These are phyloP conservation scores for Aurelia aurita complex sp. Pacific DNA, from an alignment of 30 jellyfish, hydroid and myxozoan genomes.

Conservation along the genomic window DNA sequence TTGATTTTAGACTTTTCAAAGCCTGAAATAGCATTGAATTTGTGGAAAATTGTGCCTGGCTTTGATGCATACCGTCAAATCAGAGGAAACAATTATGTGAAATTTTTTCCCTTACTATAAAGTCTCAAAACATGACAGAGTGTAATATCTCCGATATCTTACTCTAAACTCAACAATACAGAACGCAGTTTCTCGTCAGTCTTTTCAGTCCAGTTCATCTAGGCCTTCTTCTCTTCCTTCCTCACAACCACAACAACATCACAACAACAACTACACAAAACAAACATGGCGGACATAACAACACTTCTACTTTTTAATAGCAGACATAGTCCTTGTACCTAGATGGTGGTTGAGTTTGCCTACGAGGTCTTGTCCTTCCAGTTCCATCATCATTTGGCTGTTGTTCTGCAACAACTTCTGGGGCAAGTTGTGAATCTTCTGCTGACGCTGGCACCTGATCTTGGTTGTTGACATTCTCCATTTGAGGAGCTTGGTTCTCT, in stretches of 20 bases:
- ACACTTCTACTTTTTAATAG: neutral
- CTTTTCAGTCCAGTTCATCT: no score
- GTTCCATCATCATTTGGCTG: neutral
- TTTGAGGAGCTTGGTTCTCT: conserved; percentile 4
- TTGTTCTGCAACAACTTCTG: neutral
- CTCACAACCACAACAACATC: neutral
- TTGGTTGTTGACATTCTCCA: neutral
- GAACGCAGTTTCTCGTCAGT: no score
- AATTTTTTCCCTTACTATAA: no score
- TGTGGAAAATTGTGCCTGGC: no score
- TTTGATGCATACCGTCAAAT: no score
- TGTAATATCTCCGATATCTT: no score
- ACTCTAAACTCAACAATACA: no score
- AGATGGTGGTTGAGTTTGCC: neutral
- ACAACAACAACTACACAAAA: neutral
- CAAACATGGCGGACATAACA: neutral
- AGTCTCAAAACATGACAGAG: no score
- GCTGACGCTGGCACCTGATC: neutral
- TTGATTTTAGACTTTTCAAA: no score
- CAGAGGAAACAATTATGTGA: no score
- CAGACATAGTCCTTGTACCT: conserved; percentile 1
- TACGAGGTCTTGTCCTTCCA: neutral
- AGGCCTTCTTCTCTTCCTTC: no score
- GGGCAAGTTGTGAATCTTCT: neutral
- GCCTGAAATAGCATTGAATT: no score